A percentile compares a stretch with the other conserved stretches of the same genome.
These are phyloP conservation scores for Chromis chromis DNA, from an alignment of 2,797 vertebrate genomes.

Conservation along the genomic window DNA sequence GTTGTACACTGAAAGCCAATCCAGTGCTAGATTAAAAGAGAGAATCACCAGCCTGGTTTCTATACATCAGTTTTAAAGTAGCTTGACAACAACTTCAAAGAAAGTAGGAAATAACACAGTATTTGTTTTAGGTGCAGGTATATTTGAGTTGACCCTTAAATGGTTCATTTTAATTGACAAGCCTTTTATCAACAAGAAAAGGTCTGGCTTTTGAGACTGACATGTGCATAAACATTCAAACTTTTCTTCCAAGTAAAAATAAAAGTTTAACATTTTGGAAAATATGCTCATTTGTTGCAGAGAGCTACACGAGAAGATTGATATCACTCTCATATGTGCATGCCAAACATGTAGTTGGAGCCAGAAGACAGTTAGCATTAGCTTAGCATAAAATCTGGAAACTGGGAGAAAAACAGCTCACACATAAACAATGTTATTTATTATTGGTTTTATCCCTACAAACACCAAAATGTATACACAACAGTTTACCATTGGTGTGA, in stretches of 20 bases:
- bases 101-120: neutral
- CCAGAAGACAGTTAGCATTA: neutral
- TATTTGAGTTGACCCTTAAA: neutral
- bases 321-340: neutral
- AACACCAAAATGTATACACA: neutral
- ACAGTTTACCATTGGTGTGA: neutral
- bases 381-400: neutral
- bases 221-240: too few relatives aligned
- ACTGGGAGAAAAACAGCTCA: neutral
- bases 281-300: neutral
- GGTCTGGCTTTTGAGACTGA: too few relatives aligned
- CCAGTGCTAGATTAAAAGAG: constrained; percentile 1
- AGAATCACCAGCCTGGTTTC: constrained; percentile 6
- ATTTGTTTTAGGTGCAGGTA: too few relatives aligned
- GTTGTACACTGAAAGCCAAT: constrained; percentile 27
- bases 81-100: neutral
- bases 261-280: too few relatives aligned
- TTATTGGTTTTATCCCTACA: neutral
- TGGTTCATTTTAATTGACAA: neutral
- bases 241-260: too few relatives aligned
- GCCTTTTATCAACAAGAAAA: too few relatives aligned
- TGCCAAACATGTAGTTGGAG: neutral
- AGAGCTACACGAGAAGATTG: neutral
- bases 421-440: neutral
- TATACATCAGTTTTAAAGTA: constrained; percentile 8